A percentile compares a stretch with the other conserved stretches of the same genome.
Conservation (phyloP, 1,140 invertebrate species). For the Plectrocnemia conspersa region DNA sequence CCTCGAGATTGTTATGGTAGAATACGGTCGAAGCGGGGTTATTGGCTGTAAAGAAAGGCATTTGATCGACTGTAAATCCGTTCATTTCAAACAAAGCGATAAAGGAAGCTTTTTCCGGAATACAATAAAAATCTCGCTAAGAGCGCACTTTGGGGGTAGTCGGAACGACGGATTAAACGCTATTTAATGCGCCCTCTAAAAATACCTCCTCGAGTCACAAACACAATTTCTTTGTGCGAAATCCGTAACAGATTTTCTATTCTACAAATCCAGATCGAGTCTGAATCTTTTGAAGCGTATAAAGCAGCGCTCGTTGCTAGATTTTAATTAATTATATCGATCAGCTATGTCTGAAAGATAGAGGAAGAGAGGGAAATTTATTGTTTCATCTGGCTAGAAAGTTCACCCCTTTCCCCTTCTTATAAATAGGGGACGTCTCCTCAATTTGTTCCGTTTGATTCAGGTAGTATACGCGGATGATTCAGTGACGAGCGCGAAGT, state of each 20-base stretch:
- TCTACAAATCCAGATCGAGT: slow-evolving; percentile 22
- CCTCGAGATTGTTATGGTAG: too few species aligned
- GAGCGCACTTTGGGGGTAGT: slow-evolving; percentile 9
- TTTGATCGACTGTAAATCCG: background rate
- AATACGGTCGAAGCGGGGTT: too few species aligned
- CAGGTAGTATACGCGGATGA: too few species aligned
- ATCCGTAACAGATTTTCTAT: slow-evolving; percentile 26
- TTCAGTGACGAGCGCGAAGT: too few species aligned
- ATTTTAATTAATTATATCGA: slow-evolving; percentile 33
- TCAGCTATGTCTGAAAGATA: slow-evolving; percentile 31
- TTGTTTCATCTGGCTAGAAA: slow-evolving; percentile 23
- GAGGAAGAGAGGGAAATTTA: slow-evolving; percentile 24
- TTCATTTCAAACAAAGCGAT: slow-evolving; percentile 10
- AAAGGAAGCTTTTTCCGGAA: slow-evolving; percentile 5
- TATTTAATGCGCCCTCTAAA: slow-evolving; percentile 2
- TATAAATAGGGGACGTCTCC: too few species aligned
- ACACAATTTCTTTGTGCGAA: slow-evolving; percentile 22
- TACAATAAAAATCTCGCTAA: slow-evolving; percentile 4
- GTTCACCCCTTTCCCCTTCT: slow-evolving; percentile 27
- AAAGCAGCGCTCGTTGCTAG: slow-evolving; percentile 27
- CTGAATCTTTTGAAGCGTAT: slow-evolving; percentile 28
- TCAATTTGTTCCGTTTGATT: background rate
- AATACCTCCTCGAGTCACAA: slow-evolving; percentile 13
- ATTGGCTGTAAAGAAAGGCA: too few species aligned
- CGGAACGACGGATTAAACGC: slow-evolving; percentile 13